Base-by-base conservation (phyloP, 2,888 invertebrate species). In the Cephus spinipes region DNA sequence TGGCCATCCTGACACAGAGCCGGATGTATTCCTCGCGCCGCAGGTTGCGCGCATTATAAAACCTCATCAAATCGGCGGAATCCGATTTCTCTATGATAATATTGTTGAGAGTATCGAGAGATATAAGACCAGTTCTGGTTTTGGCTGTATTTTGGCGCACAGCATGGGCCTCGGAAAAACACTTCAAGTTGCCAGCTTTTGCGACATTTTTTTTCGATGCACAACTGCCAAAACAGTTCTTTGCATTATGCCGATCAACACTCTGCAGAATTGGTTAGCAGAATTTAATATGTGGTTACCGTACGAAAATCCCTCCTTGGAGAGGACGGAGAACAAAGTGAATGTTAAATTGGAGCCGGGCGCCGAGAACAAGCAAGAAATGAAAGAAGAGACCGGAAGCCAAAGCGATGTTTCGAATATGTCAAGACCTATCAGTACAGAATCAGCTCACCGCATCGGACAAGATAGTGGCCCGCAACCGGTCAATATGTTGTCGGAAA, bases 91-190 rank as follows among this genome's bases (percentile, higher is more conserved):
- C 77, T 99, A 97, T 90, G 99, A 99, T 92, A 99, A 99, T 91
- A 96, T 99, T 34, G 96, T 99, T 84, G 99, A 99, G 92, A 98
- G 98, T 32, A 94, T 97, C 73, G 96, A 96, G 81, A 94, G 98
- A 84, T 99, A 96, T 91, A 96, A 96, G 77, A 96, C 94, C 30
- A 92, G 92, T 79, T 92, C 92, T 74, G 99, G 99, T 15, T 98
- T 99, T 91, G 99, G 99, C 23, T 99, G 99, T 91, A 99, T 99
- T 86, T 93, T 99, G 76, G 99, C 99, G 0, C 99, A 99, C 93
- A 98, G 98, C 73, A 99, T 99, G 99, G 99, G 99, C 1, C 94
- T 99, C 36, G 99, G 99, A n/a, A 99, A 99, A 93, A 99, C 99
- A 0, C 93, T 99, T 79, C 98, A 97, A 93, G 96, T 99, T 78